These are phyloP conservation scores for Xestoiulus laeticollis DNA, from an alignment of 2,888 invertebrate genomes.

Conservation along the genomic window DNA sequence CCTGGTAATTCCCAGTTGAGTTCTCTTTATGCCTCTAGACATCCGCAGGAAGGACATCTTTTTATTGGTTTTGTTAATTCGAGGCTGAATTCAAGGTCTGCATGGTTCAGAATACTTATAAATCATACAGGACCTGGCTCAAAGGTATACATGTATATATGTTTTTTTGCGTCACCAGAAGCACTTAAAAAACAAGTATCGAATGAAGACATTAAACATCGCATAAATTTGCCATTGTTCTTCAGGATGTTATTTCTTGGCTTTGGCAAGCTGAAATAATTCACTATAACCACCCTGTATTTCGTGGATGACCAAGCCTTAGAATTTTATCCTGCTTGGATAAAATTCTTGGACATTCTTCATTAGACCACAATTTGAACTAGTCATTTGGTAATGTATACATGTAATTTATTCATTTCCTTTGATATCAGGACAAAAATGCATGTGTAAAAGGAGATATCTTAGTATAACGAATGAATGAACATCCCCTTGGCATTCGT, in stretches of 20 bases:
- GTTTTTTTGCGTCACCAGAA: neutral
- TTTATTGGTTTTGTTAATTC: neutral
- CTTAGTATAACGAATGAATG: too few relatives aligned
- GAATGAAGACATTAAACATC: neutral
- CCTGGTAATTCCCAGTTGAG: neutral
- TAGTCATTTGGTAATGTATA: too few relatives aligned
- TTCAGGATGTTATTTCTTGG: neutral
- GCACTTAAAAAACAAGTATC: neutral
- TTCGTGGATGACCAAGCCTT: neutral
- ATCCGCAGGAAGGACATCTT: neutral
- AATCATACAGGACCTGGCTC: neutral
- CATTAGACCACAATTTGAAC: too few relatives aligned
- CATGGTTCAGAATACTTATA: neutral
- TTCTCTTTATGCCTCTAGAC: neutral
- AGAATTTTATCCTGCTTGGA: too few relatives aligned
- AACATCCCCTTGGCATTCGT: too few relatives aligned
- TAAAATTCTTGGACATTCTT: too few relatives aligned
- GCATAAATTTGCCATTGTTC: neutral
- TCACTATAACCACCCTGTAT: neutral
- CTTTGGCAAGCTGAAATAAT: neutral
- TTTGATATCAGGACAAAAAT: too few relatives aligned
- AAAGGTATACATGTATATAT: neutral
- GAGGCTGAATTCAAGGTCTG: neutral
- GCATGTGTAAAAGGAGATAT: too few relatives aligned
- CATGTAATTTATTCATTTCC: too few relatives aligned